phyloP scores from a whole-genome alignment of 2,797 vertebrate species.

The Hoplostethus mediterraneus region DNA sequence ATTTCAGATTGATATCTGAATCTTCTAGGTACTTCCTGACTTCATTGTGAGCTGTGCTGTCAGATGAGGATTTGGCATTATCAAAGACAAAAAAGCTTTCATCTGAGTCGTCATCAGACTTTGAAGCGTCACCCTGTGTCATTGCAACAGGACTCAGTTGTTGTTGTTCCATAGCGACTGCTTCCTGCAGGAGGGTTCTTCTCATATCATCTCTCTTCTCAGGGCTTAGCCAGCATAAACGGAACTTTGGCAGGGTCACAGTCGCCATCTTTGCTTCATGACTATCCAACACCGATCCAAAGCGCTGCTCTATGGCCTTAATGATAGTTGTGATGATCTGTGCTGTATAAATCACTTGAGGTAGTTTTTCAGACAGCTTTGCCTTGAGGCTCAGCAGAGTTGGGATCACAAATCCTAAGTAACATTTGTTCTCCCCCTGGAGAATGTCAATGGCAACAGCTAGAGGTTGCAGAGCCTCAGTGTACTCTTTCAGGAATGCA shows the following conservation, averaged over 20 bases:
- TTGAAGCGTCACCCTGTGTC: background rate
- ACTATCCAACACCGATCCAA: conserved; percentile 20
- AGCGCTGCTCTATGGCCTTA: conserved; percentile 17
- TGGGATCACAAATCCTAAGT: conserved; percentile 33
- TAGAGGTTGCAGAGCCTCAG: conserved; percentile 28
- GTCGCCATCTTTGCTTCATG: conserved; percentile 46
- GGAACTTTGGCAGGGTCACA: conserved; percentile 36
- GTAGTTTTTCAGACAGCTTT: conserved; percentile 28
- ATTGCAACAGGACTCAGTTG: background rate
- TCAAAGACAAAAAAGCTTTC: conserved; percentile 16
- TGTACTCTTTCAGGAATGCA: conserved; percentile 34
- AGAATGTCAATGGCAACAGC: conserved; percentile 28
- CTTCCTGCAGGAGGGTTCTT: conserved; percentile 21
- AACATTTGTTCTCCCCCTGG: conserved; percentile 37
- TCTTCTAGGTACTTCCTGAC: conserved; percentile 11
- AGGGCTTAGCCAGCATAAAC: conserved; percentile 23
- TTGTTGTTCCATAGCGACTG: background rate
- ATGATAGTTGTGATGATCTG: conserved; percentile 34
- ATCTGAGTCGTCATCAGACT: conserved; percentile 24
- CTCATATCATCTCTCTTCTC: conserved; percentile 26
- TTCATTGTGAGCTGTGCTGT: conserved; percentile 8
- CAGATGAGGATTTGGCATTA: background rate
- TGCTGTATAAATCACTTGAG: conserved; percentile 13
- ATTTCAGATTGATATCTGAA: conserved; percentile 3
- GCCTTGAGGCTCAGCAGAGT: conserved; percentile 34